Base-by-base conservation (phyloP, 2,888 invertebrate species). In the Apamea monoglypha region DNA sequence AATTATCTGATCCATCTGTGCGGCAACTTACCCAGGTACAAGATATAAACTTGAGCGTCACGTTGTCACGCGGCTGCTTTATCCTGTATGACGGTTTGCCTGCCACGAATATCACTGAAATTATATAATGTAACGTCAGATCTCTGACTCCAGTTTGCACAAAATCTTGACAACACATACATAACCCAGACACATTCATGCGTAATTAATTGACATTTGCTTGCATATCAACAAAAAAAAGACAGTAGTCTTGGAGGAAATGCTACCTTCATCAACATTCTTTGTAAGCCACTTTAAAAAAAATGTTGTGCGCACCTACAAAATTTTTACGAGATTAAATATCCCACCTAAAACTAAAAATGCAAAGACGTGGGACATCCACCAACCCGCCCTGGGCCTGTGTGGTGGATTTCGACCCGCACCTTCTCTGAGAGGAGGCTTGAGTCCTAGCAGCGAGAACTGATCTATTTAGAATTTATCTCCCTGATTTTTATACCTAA, bases 71-170 rank as follows among this genome's bases (percentile, higher is more conserved):
- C 0, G 98, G 98, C 80, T 97, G 97, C 88, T 97, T 97, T 85
- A 98, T 97, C 89, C 97, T 97, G 93, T 98, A 98, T 94, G 97
- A 97, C 2, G 97, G 97, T 88, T 97, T 98, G 7, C 98, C 98
- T 82, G 97, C 92, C 44, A 98, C 93, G 93, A 98, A 98, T 76
- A 98, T 95, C 66, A 97, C 98, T 98, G 95, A 47, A 96, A 96
- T 44, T 5, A 76, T 40, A 71, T 68, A 81, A 81, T 16, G 1
- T 47, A 1, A 25, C 69, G 36, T 69, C 6, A 81, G 16, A 25
- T 32, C 8, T 63, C 5, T 21, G 25, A 14, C 40, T 25, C 1
- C 10, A 7, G 18, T 6, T 40, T 25, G 10, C 25, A 18, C 25
- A 40, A 18, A 40, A 50, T 63, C 50, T 29, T 12, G 29, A 21